Base-by-base conservation (phyloP, 2,113 vertebrate species). In the Pluvialis apricaria region DNA sequence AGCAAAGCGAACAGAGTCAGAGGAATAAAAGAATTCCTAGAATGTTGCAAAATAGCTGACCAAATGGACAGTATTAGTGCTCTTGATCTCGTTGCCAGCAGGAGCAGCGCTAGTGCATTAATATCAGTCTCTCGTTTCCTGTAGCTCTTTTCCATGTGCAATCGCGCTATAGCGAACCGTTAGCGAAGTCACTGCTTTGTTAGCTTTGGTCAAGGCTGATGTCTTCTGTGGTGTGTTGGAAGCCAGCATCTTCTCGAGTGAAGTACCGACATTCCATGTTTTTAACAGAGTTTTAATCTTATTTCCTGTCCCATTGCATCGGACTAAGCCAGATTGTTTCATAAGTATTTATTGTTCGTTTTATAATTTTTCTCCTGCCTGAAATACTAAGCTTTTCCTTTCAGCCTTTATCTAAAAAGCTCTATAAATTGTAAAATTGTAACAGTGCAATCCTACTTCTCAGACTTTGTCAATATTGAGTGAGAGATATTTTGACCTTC, bases 121-220 rank as follows among this genome's bases (percentile, higher is more conserved):
- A 13, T 5, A n/a, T 4, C 49, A 11, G 19, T 15, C 60, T 57
- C 60, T 55, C 0, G 6, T 45, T 64, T 16, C 44, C 34, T 14
- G 49, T 1, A 64, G 73, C 68, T 1, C 21, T 52, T 54, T 5
- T 15, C 36, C 2, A 1, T 2, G 70, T 2, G 3, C 55, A 2
- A 0, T 66, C 52, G 7, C 4, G 2, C 68, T 4, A 1, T 18
- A 11, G 36, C 1, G 15, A 58, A 1, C 57, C 11, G 0, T 8
- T 11, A 14, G 11, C 5, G 0, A 42, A 17, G 24, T 10, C 13
- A 0, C 10, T 2, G 40, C 70, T 45, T 28, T 0, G 2, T 26
- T 22, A 47, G 72, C 66, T 36, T 15, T 28, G 55, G 16, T 47
- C 13, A 10, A 36, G 57, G 51, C 78, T 32, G 61, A 22, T 36